phyloP scores from a whole-genome alignment of 2,888 invertebrate species.

The Tethea ocularis region DNA sequence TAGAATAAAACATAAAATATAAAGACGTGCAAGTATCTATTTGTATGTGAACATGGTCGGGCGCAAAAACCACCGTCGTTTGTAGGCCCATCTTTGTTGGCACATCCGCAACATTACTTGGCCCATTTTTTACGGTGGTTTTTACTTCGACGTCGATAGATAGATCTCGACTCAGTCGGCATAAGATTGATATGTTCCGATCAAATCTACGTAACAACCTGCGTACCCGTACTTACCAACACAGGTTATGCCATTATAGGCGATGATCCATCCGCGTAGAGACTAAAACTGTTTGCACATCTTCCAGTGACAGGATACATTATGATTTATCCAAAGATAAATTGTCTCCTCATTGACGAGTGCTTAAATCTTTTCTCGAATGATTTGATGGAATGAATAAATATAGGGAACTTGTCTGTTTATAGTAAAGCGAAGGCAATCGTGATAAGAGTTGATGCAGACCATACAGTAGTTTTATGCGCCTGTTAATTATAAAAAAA shows the following conservation, averaged over 20 bases:
- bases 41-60: not conserved
- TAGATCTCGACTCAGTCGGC: not conserved
- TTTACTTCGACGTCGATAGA: not conserved
- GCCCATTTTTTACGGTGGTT: not conserved
- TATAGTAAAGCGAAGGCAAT: not conserved
- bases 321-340: not conserved
- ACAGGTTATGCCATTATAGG: not conserved
- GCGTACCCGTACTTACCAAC: not conserved
- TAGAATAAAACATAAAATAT: no score
- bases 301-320: not conserved
- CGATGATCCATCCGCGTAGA: not conserved
- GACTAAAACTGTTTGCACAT: not conserved
- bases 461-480: not conserved
- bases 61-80: not conserved
- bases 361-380: not conserved
- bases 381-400: not conserved
- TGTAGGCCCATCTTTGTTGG: not conserved
- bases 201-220: conserved; percentile 3
- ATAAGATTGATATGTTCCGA: conserved; percentile 3
- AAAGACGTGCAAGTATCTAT: not conserved
- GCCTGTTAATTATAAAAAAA: no score
- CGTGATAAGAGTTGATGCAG: no score
- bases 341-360: not conserved
- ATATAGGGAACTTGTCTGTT: no score
- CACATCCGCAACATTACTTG: conserved; percentile 1